Percentiles rank a stretch among this genome's conserved stretches.
These are phyloP conservation scores for Euglossa dilemma DNA, from an alignment of 1,140 invertebrate species.

Conservation along the genomic window DNA sequence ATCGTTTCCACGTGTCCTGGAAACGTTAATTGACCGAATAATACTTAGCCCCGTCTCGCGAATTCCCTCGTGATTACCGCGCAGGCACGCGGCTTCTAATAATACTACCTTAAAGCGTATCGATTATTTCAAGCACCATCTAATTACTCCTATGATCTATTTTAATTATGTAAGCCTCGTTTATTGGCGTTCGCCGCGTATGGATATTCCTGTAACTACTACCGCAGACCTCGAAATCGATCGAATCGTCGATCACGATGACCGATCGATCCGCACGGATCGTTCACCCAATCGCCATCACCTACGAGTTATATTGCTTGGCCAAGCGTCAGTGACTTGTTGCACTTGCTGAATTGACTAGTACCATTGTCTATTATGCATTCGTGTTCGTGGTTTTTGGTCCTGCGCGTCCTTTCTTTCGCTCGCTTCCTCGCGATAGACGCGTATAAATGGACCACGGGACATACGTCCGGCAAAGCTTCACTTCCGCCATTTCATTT, in stretches of 20 bases:
- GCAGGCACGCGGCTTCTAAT: slow-evolving; percentile 59
- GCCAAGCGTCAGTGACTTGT: slow-evolving; percentile 72
- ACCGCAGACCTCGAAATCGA: slow-evolving; percentile 61
- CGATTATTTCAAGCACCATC: slow-evolving; percentile 77
- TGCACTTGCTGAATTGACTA: slow-evolving; percentile 76
- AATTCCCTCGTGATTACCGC: slow-evolving; percentile 35
- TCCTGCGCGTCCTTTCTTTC: background rate
- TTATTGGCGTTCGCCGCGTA: slow-evolving; percentile 40
- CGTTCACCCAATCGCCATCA: background rate
- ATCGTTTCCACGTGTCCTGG: slow-evolving; percentile 13
- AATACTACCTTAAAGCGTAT: slow-evolving; percentile 74
- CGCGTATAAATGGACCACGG: background rate
- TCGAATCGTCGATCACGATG: slow-evolving; percentile 49
- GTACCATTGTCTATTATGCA: slow-evolving; percentile 57
- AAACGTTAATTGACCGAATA: slow-evolving; percentile 49
- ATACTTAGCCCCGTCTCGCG: slow-evolving; percentile 45
- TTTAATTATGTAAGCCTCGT: slow-evolving; percentile 68
- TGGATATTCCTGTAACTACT: slow-evolving; percentile 35
- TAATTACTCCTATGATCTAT: slow-evolving; percentile 71
- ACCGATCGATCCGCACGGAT: background rate
- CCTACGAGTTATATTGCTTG: slow-evolving; percentile 71
- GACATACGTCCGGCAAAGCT: slow-evolving; percentile 57
- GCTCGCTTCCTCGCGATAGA: background rate
- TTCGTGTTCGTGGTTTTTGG: slow-evolving; percentile 25
- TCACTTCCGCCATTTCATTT: slow-evolving; percentile 51